Percentiles rank a stretch among this genome's conserved stretches.
Conservation (phyloP, 2,888 invertebrate species). For the Drosophila emarginata region DNA sequence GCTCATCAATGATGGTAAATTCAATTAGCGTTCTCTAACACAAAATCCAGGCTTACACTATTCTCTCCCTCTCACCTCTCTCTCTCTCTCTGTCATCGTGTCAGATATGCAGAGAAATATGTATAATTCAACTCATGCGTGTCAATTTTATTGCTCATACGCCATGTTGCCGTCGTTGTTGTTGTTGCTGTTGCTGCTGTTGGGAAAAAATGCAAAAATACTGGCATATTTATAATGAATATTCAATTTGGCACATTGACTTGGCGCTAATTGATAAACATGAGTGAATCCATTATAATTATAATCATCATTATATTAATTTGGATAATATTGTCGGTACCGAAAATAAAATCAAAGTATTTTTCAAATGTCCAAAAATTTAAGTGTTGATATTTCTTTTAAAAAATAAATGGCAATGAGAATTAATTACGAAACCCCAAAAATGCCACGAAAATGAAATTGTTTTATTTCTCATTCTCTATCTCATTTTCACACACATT, state of each 20-base stretch:
- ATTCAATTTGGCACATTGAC: constrained; percentile 60
- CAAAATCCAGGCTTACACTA: not conserved
- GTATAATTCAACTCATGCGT: constrained; percentile 48
- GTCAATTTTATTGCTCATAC: constrained; percentile 66
- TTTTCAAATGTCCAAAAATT: constrained; percentile 21
- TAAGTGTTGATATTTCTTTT: not conserved
- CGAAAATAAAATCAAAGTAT: constrained; percentile 35
- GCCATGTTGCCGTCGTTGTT: constrained; percentile 43
- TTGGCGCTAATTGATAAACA: constrained; percentile 52
- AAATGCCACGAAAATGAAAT: constrained; percentile 2
- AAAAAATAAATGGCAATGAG: not conserved
- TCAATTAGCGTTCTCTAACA: constrained; percentile 50
- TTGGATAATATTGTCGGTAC: constrained; percentile 40
- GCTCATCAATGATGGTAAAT: constrained; percentile 33
- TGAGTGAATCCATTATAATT: constrained; percentile 17
- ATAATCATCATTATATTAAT: constrained; percentile 22
- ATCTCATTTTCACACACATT: not conserved
- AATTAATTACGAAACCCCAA: constrained; percentile 12
- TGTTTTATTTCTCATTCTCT: not conserved
- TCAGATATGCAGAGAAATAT: not conserved
- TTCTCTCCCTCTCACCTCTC: not conserved
- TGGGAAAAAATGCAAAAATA: constrained; percentile 46
- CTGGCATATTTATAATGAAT: constrained; percentile 30
- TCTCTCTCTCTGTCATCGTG: too few relatives aligned
- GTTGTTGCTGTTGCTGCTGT: not conserved